These are phyloP conservation scores for Caenorhabditis sp. DNA, from an alignment of 2,888 invertebrate species.

Conservation along the genomic window DNA sequence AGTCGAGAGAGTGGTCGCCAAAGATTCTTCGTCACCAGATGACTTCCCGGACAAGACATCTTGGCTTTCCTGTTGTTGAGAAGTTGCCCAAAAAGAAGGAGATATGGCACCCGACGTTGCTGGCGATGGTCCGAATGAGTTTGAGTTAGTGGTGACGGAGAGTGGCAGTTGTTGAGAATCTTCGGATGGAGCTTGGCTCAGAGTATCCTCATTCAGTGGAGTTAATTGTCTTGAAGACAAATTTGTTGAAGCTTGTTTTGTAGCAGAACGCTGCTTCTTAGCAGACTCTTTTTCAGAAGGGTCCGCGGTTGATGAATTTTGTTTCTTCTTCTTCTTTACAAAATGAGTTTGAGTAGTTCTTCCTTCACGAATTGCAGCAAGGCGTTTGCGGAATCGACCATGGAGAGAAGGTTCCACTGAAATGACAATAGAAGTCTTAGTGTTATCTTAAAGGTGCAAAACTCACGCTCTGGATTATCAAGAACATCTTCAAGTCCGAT, in stretches of 20 bases:
- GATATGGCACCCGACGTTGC: background rate
- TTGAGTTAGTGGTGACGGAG: background rate
- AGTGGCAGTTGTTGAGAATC: background rate
- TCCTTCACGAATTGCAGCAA: conserved; percentile 14
- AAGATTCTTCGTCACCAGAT: background rate
- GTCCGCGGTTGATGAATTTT: background rate
- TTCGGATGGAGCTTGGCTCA: background rate
- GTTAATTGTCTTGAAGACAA: too few species aligned
- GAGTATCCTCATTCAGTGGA: background rate
- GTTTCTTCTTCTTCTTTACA: background rate
- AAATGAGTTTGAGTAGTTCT: background rate
- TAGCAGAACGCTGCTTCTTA: background rate
- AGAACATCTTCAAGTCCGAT: conserved; percentile 29
- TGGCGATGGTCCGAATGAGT: background rate
- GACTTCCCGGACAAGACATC: background rate
- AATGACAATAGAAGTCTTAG: background rate
- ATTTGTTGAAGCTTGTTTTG: too few species aligned
- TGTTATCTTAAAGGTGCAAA: background rate
- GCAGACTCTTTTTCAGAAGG: background rate
- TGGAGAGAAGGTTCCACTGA: conserved; percentile 52
- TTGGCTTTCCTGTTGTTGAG: background rate
- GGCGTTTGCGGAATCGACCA: conserved; percentile 40
- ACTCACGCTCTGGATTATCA: conserved; percentile 23
- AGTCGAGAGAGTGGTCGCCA: background rate
- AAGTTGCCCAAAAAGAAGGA: background rate